Evolutionary conservation across 1,140 invertebrate genomes (phyloP), one percentile per base, ranked within the genome.

Genomic region (Zaprionus kolodkinae): DNA sequence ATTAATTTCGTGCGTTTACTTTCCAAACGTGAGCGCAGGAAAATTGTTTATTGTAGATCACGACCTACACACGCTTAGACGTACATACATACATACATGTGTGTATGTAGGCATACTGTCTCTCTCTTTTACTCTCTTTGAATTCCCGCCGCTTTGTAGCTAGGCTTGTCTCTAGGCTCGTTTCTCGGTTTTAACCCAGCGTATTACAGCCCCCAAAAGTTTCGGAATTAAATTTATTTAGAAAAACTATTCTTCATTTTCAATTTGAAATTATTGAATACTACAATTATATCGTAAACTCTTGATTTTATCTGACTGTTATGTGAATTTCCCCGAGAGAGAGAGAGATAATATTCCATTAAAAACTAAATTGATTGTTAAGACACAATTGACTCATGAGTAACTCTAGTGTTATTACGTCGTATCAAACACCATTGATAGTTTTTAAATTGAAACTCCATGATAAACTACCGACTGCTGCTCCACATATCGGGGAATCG

Each of bases 341-440:
- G 70, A 66, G 66, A 43, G 59, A 21, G 40, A 7, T 50, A 3
- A 27, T n/a, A 10, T 65, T 27, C 3, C 3, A 11, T 6, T 4
- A n/a, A 43, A 43, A 27, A 80, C 55, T 71, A 45, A 79, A 76
- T 82, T 72, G 81, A 78, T 71, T 75, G 40, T 21, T 74, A 55
- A 35, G 4, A 71, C 65, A 35, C 21, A 50, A 2, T 12, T 17
- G 17, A 35, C 15, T 50, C 17, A 21, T 9, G 7, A 25, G 10
- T 25, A 17, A n/a, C 17, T 50, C 10, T 17, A 50, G 21, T 21
- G 10, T 64, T 3, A 52, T 36, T 50, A 21, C 11, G 10, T 30
- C 21, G 10, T 25, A 50, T 50, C 45, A 6, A 6, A n/a, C 40
- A 7, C 11, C 45, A 50, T 21, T 21, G 45, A 21, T 21, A 25